Conservation (phyloP, 2,888 invertebrate genomes). For the Thecophora atra region DNA sequence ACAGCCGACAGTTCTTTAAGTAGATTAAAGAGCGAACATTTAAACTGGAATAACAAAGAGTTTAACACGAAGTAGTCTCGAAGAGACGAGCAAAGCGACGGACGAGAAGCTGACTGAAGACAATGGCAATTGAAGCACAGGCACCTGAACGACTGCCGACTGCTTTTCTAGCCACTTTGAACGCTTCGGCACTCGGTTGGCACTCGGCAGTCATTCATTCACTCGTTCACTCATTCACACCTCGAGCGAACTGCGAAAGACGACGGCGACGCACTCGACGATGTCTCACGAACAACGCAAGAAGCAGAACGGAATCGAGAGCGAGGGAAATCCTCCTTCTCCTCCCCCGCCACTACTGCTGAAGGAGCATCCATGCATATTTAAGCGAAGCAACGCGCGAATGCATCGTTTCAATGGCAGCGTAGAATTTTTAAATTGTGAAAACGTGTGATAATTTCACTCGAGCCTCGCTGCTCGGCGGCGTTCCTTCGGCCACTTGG, state of each 20-base stretch:
- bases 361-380: constrained; percentile 7
- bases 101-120: background rate
- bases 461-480: constrained; percentile 44
- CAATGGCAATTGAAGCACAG: constrained; percentile 1
- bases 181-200: constrained; percentile 12
- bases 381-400: constrained; percentile 14
- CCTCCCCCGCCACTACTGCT: background rate
- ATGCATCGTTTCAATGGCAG: constrained; percentile 40
- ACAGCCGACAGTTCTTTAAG: background rate
- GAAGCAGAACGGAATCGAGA: background rate
- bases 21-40: constrained; percentile 8
- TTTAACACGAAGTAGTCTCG: constrained; percentile 34
- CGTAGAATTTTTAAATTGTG: constrained; percentile 48
- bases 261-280: too few species aligned
- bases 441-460: constrained; percentile 54
- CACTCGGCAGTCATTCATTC: constrained; percentile 4
- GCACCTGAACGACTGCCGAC: background rate
- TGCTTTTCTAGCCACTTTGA: background rate
- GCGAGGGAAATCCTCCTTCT: background rate
- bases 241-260: constrained; percentile 26
- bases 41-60: constrained; percentile 36
- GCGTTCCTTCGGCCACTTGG: constrained; percentile 13
- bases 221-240: constrained; percentile 35
- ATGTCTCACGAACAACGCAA: background rate
- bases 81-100: background rate